Percentiles rank a stretch among this genome's conserved stretches.
Conservation (phyloP, 2,113 vertebrate genomes). For the Anguilla japonica region DNA sequence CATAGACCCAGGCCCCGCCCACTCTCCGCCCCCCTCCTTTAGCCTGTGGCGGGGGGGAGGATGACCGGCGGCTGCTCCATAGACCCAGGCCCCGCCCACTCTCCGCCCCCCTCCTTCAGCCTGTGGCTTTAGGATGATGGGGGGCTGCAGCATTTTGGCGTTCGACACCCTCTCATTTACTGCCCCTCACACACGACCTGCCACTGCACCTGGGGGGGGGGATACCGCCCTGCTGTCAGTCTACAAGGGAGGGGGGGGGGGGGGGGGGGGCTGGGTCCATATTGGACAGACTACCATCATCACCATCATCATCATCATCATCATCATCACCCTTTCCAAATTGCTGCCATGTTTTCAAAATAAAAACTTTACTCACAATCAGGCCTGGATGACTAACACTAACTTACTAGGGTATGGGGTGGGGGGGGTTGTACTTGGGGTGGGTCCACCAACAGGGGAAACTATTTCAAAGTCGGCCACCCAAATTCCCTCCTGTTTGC, state of each 20-base stretch:
- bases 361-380: neutral
- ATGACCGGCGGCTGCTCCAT: conserved; percentile 38
- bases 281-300: neutral
- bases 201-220: conserved; percentile 24
- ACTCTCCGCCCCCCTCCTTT: neutral
- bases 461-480: neutral
- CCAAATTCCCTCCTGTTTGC: no score
- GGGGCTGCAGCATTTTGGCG: conserved; percentile 34
- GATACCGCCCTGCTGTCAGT: neutral
- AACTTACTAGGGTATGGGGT: neutral
- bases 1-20: conserved; percentile 4
- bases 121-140: conserved; percentile 26
- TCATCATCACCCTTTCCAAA: neutral
- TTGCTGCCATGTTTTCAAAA: neutral
- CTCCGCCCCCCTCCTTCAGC: neutral
- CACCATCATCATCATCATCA: neutral
- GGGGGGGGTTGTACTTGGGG: neutral
- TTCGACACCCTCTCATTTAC: conserved; percentile 51
- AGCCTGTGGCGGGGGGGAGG: neutral
- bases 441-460: no score
- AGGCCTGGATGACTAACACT: no score
- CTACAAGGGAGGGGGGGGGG: neutral
- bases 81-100: no score
- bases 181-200: conserved; percentile 23
- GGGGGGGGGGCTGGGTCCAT: neutral